Conservation (phyloP, 1,140 invertebrate genomes). For the Spodoptera frugiperda region DNA sequence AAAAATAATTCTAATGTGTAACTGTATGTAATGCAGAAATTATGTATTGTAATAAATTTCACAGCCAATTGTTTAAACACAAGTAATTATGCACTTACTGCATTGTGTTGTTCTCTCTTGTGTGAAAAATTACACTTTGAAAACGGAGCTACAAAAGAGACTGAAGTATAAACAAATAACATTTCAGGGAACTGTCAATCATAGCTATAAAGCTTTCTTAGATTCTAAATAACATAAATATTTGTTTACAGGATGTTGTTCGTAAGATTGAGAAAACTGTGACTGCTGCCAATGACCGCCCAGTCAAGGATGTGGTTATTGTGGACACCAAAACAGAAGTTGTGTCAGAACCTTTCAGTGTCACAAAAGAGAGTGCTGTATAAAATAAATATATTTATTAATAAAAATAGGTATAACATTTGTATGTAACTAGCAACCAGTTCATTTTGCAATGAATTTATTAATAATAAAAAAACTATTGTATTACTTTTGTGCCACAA, state of each 20-base stretch:
- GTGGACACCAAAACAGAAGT: slow-evolving; percentile 90
- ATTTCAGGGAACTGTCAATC: background rate
- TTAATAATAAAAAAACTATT: background rate
- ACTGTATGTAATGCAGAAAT: no score
- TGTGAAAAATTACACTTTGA: no score
- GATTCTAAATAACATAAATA: background rate
- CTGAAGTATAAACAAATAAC: background rate
- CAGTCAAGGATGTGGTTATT: slow-evolving; percentile 93
- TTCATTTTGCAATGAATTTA: background rate
- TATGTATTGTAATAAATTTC: no score
- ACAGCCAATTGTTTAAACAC: no score
- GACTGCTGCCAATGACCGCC: slow-evolving; percentile 92
- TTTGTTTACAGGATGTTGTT: slow-evolving; percentile 90
- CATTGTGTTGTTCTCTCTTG: no score
- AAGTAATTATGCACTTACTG: no score
- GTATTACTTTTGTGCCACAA: slow-evolving; percentile 35
- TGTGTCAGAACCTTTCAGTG: slow-evolving; percentile 92
- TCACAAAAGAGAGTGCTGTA: slow-evolving; percentile 92
- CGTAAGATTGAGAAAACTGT: slow-evolving; percentile 93
- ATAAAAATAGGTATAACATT: slow-evolving; percentile 25
- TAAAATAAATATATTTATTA: slow-evolving; percentile 56
- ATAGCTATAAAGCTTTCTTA: slow-evolving; percentile 6
- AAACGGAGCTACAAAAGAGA: no score
- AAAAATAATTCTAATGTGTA: no score
- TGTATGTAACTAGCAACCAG: background rate